Percentiles rank a stretch among this genome's conserved stretches.
phyloP scores from a whole-genome alignment of 2,797 vertebrate species.

The Eremophila alpestris region DNA sequence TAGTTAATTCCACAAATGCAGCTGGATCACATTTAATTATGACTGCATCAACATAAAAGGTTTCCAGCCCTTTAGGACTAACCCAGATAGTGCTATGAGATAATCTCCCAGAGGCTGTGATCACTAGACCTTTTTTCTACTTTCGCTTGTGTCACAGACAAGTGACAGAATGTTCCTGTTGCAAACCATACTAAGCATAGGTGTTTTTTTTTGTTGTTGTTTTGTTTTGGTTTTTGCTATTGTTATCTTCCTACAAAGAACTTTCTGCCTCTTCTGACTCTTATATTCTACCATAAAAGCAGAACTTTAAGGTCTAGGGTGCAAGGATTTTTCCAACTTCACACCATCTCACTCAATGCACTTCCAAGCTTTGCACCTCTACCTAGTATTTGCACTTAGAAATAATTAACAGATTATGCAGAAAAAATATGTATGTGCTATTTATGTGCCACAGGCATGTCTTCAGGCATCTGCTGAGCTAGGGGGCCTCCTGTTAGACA shows the following conservation, averaged over 20 bases:
- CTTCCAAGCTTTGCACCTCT: neutral
- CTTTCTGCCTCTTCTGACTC: neutral
- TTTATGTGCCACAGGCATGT: neutral
- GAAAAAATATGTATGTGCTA: neutral
- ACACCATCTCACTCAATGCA: neutral
- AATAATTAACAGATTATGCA: neutral
- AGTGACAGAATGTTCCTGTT: neutral
- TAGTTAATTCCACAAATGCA: conserved; percentile 37
- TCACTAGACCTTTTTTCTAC: neutral
- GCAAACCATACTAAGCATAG: neutral
- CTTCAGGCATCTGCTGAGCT: neutral
- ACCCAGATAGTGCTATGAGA: neutral
- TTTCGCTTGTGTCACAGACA: neutral
- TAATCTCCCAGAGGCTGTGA: neutral
- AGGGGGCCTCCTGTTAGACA: neutral
- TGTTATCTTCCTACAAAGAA: neutral
- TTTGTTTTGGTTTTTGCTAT: neutral
- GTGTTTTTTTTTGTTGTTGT: neutral
- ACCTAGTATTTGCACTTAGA: neutral
- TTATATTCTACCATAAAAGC: neutral
- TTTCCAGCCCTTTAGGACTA: conserved; percentile 4
- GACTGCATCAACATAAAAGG: conserved; percentile 11
- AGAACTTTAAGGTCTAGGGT: neutral
- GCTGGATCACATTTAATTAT: conserved; percentile 32
- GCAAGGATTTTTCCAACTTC: neutral